Evolutionary conservation across 2,888 invertebrate genomes (phyloP).

Genomic region (Mactromeris polynyma): DNA sequence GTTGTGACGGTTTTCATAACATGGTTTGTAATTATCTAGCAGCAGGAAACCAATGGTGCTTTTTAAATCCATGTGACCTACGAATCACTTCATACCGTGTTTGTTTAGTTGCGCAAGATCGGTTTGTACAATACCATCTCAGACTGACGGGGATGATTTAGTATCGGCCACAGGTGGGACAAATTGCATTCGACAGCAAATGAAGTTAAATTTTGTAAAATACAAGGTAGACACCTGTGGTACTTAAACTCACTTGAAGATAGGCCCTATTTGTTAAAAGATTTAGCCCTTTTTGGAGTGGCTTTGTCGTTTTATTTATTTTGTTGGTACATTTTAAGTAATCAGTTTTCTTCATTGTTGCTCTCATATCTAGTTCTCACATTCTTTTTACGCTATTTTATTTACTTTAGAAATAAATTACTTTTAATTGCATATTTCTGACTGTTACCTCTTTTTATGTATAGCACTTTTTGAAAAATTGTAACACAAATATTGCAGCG

Average conservation of each 20-base stretch:
- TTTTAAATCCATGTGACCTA: not conserved
- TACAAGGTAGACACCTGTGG: slow-evolving; percentile 10
- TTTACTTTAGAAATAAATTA: slow-evolving; percentile 12
- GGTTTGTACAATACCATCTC: not conserved
- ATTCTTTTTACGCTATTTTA: not conserved
- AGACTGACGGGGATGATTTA: not conserved
- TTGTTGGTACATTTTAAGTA: slow-evolving; percentile 5
- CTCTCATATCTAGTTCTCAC: not conserved
- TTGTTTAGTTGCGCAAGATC: slow-evolving; percentile 1
- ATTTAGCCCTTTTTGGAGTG: slow-evolving; percentile 20
- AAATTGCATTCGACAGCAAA: slow-evolving; percentile 6
- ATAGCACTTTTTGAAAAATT: not conserved
- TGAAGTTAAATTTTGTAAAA: slow-evolving; percentile 22
- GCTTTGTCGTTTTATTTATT: slow-evolving; percentile 15
- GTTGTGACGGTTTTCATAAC: not conserved
- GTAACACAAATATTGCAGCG: not conserved
- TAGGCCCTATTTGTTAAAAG: slow-evolving; percentile 14
- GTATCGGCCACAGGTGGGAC: not conserved
- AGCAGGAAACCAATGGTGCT: not conserved
- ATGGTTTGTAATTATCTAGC: not conserved
- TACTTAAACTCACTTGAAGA: slow-evolving; percentile 18
- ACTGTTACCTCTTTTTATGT: not conserved
- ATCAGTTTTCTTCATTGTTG: not conserved
- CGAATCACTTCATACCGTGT: not conserved
- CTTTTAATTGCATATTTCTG: not conserved